Percentiles rank a stretch among this genome's conserved stretches.
phyloP scores from a whole-genome alignment of 1,140 invertebrate genomes.

The Nephotettix cincticeps region DNA sequence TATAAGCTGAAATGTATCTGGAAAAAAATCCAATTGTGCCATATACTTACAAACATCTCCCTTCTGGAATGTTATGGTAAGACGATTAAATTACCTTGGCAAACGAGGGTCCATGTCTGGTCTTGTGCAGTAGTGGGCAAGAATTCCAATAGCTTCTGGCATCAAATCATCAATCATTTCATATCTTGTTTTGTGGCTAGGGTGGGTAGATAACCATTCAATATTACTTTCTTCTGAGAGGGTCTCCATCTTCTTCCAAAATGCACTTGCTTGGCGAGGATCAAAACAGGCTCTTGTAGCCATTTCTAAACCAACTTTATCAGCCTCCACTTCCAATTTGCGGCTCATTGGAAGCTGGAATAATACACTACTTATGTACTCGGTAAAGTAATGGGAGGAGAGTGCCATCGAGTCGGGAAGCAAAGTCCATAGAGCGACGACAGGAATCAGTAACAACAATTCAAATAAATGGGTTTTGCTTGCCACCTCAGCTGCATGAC shows the following conservation, averaged over 20 bases:
- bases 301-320: neutral
- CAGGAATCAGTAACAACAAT: neutral
- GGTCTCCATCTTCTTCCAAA: neutral
- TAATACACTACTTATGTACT: neutral
- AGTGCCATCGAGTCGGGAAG: neutral
- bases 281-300: neutral
- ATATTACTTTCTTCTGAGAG: neutral
- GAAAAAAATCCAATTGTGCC: too few species aligned
- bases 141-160: neutral
- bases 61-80: too few species aligned
- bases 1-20: too few species aligned
- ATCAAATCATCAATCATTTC: neutral
- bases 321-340: neutral
- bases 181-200: neutral
- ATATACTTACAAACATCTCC: too few species aligned
- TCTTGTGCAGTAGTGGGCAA: neutral
- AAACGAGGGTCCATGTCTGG: neutral
- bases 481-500: neutral
- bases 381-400: neutral
- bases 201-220: slow-evolving; percentile 1
- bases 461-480: neutral
- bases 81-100: slow-evolving; percentile 3
- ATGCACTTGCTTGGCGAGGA: neutral
- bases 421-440: neutral
- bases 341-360: neutral